Conservation (phyloP, 2,113 vertebrate species). For the Tragelaphus scriptus region DNA sequence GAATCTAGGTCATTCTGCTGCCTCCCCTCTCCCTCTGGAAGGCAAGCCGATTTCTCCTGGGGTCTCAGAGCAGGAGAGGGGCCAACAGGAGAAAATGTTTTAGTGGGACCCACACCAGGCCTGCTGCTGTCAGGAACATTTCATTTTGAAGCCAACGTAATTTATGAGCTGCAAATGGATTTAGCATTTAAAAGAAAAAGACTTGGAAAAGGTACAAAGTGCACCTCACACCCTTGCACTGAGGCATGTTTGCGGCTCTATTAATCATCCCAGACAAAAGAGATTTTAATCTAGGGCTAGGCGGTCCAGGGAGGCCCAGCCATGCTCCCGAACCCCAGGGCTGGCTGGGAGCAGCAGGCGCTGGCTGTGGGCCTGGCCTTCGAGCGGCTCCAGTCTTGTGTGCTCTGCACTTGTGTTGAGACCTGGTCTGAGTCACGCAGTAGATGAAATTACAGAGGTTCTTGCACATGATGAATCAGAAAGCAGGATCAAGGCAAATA, state of each 20-base stretch:
- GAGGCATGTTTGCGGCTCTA: slow-evolving; percentile 77
- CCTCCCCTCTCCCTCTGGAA: background rate
- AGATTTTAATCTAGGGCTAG: slow-evolving; percentile 84
- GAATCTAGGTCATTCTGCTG: slow-evolving; percentile 64
- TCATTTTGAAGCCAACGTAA: slow-evolving; percentile 62
- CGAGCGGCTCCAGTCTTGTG: background rate
- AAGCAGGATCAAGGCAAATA: slow-evolving; percentile 62
- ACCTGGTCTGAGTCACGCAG: slow-evolving; percentile 65
- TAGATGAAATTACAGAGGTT: slow-evolving; percentile 71
- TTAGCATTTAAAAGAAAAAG: slow-evolving; percentile 51
- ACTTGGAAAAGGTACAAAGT: slow-evolving; percentile 72
- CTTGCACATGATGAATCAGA: slow-evolving; percentile 69
- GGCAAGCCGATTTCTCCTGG: background rate
- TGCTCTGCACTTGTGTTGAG: background rate
- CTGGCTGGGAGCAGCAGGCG: slow-evolving; percentile 11
- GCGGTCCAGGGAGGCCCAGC: slow-evolving; percentile 71
- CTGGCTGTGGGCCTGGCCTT: background rate
- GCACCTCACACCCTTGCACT: slow-evolving; percentile 65
- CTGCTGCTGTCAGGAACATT: slow-evolving; percentile 51
- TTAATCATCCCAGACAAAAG: slow-evolving; percentile 89
- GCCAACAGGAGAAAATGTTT: background rate
- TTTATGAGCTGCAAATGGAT: slow-evolving; percentile 69
- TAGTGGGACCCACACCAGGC: slow-evolving; percentile 51
- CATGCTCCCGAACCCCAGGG: slow-evolving; percentile 81
- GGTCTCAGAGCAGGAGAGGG: background rate